A percentile compares a stretch with the other conserved stretches of the same genome.
phyloP scores from a whole-genome alignment of 2,797 vertebrate genomes.

The Sebastiscus tertius region DNA sequence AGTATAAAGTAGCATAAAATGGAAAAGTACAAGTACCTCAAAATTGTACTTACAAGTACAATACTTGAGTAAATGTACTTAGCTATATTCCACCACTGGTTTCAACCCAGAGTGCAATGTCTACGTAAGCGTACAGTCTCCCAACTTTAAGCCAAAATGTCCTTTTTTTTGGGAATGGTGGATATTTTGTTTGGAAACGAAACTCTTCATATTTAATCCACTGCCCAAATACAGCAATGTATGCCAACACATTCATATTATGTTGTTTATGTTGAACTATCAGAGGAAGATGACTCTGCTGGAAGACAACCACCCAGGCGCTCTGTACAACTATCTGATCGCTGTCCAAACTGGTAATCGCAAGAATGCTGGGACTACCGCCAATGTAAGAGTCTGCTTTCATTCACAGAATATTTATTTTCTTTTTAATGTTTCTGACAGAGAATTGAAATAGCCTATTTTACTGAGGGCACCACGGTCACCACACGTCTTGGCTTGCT shows the following conservation, averaged over 20 bases:
- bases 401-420: not conserved
- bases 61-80: not conserved
- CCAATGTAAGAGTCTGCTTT: conserved; percentile 75
- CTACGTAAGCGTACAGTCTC: accelerated
- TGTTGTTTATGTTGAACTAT: conserved; percentile 18
- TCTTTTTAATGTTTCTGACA: not conserved
- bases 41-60: not conserved
- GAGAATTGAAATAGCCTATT: not conserved
- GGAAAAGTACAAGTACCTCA: not conserved
- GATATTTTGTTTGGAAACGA: not conserved
- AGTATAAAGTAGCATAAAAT: not conserved
- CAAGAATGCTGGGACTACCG: conserved; percentile 83
- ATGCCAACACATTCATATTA: not conserved
- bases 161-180: not conserved
- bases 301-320: conserved; percentile 84
- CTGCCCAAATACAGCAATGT: not conserved
- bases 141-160: not conserved
- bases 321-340: conserved; percentile 84
- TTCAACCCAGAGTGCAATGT: not conserved
- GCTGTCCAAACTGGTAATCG: conserved; percentile 86
- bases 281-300: conserved; percentile 88
- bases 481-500: not conserved
- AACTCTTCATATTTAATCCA: not conserved
- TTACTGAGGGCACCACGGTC: not conserved
- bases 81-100: not conserved